phyloP scores from a whole-genome alignment of 2,113 vertebrate genomes.

The Erythrocercus mccallii region DNA sequence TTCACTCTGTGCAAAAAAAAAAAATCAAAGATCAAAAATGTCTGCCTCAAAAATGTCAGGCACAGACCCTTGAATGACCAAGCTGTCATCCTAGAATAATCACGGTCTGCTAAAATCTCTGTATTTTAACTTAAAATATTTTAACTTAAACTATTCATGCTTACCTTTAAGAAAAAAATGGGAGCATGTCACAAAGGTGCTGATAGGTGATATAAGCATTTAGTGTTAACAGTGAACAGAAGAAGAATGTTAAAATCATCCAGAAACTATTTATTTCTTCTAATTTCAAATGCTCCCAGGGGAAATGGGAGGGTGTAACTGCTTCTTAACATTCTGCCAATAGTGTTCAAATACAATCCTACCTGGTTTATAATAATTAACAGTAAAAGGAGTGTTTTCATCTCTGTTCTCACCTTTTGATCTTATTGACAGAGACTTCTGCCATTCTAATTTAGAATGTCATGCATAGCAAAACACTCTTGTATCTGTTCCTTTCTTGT shows the following conservation, averaged over 20 bases:
- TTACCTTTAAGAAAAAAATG: background rate
- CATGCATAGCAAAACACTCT: background rate
- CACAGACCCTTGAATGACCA: background rate
- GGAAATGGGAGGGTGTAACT: rapidly evolving
- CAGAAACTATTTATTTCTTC: background rate
- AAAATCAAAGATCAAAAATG: background rate
- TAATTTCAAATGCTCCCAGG: background rate
- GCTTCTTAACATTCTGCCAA: background rate
- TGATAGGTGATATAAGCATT: background rate
- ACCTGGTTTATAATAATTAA: background rate
- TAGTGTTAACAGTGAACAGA: background rate
- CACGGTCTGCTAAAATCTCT: background rate
- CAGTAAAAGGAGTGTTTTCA: slow-evolving; percentile 16
- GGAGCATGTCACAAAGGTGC: background rate
- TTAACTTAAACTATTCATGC: background rate
- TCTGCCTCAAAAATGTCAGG: background rate
- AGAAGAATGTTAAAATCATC: background rate
- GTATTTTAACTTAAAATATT: background rate
- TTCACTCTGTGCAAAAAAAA: background rate
- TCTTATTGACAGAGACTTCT: slow-evolving; percentile 31
- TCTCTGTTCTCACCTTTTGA: slow-evolving; percentile 13
- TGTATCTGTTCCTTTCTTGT: slow-evolving; percentile 27
- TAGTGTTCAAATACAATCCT: background rate
- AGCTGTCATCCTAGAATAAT: background rate
- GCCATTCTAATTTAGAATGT: slow-evolving; percentile 13